These are phyloP conservation scores for Microplitis manilae DNA, from an alignment of 2,888 invertebrate species.

Conservation along the genomic window DNA sequence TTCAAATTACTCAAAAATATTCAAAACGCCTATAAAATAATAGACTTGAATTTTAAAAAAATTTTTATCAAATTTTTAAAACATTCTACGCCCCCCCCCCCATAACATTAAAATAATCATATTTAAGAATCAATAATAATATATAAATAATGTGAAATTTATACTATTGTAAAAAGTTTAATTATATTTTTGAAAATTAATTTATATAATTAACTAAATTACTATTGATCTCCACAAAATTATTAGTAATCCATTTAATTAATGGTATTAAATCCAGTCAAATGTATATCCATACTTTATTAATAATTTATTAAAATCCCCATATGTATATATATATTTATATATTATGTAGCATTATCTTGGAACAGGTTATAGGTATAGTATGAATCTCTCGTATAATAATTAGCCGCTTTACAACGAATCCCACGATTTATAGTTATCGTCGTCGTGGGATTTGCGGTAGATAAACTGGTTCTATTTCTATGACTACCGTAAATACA, in stretches of 20 bases:
- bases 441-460: conserved; percentile 43
- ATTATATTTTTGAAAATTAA: no score
- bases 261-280: background rate
- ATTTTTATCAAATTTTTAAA: no score
- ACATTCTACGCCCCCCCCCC: no score
- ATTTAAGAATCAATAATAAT: no score
- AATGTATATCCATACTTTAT: background rate
- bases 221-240: background rate
- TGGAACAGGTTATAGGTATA: conserved; percentile 48
- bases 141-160: no score
- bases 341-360: conserved; percentile 3
- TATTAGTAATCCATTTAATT: background rate
- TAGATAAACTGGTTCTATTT: conserved; percentile 53
- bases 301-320: conserved; percentile 1
- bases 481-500: conserved; percentile 20
- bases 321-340: background rate
- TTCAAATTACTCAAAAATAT: no score
- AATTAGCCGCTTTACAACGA: conserved; percentile 53
- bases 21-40: no score
- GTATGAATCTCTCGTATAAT: conserved; percentile 50
- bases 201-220: no score
- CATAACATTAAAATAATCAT: no score
- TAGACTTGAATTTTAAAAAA: no score
- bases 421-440: conserved; percentile 52
- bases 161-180: no score